phyloP scores from a whole-genome alignment of 1,140 invertebrate genomes.

The Trichoplusia ni region DNA sequence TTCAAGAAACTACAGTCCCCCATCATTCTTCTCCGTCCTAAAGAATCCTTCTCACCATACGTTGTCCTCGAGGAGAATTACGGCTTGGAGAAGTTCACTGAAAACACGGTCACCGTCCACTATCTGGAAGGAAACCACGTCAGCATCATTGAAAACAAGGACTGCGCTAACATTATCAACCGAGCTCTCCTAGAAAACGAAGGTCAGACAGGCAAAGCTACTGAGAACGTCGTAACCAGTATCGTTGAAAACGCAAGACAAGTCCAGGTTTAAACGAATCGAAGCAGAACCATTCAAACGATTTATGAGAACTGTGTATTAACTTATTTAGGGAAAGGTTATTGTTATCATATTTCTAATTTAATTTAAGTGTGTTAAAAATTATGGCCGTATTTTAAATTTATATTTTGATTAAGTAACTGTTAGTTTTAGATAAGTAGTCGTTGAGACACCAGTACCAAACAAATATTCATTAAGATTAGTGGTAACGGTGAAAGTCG shows the following conservation, averaged over 20 bases:
- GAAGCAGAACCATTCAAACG: too few relatives aligned
- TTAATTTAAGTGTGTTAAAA: slow-evolving; percentile 22
- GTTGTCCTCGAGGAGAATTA: slow-evolving; percentile 84
- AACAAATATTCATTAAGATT: slow-evolving; percentile 61
- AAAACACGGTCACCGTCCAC: slow-evolving; percentile 78
- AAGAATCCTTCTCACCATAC: slow-evolving; percentile 74
- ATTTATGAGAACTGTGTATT: slow-evolving; percentile 12
- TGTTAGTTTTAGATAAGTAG: slow-evolving; percentile 34
- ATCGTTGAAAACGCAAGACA: slow-evolving; percentile 65
- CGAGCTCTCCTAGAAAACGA: slow-evolving; percentile 51
- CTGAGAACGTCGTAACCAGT: slow-evolving; percentile 54
- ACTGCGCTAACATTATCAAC: slow-evolving; percentile 84
- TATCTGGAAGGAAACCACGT: slow-evolving; percentile 87
- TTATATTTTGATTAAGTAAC: slow-evolving; percentile 28
- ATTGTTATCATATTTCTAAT: slow-evolving; percentile 9
- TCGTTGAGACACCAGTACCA: slow-evolving; percentile 63
- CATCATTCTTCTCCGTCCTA: slow-evolving; percentile 85
- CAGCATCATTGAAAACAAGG: slow-evolving; percentile 85
- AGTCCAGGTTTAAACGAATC: slow-evolving; percentile 49
- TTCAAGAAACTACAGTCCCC: slow-evolving; percentile 81
- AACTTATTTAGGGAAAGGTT: slow-evolving; percentile 16
- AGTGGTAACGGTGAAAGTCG: neutral
- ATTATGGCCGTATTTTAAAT: slow-evolving; percentile 42
- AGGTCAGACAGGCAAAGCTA: slow-evolving; percentile 38
- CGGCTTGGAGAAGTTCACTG: slow-evolving; percentile 82